Percentiles rank a stretch among this genome's conserved stretches.
phyloP scores from a whole-genome alignment of 2,888 invertebrate genomes.

The Auanema sp. region DNA sequence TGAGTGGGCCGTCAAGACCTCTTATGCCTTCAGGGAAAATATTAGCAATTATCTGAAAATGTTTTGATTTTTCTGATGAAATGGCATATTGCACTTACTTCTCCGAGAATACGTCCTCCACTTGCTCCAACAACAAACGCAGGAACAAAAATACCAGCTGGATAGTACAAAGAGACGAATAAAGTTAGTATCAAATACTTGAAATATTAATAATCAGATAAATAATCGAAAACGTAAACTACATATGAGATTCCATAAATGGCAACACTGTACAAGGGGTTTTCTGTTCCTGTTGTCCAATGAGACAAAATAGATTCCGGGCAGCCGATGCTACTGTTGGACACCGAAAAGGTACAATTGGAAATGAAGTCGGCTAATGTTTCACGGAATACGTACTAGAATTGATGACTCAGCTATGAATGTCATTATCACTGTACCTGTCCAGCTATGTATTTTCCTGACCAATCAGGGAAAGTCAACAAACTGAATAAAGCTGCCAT shows the following conservation, averaged over 20 bases:
- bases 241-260: constrained; percentile 35
- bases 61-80: not conserved
- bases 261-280: constrained; percentile 29
- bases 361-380: constrained; percentile 45
- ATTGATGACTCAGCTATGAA: not conserved
- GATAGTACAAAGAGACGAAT: constrained; percentile 46
- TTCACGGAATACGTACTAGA: constrained; percentile 47
- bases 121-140: constrained; percentile 76
- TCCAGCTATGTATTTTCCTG: constrained; percentile 78
- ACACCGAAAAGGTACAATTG: constrained; percentile 45
- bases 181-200: constrained; percentile 48
- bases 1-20: constrained; percentile 76
- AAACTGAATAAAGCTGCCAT: constrained; percentile 45
- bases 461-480: constrained; percentile 83
- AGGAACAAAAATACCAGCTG: constrained; percentile 86
- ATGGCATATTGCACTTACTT: constrained; percentile 4
- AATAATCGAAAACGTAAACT: constrained; percentile 7
- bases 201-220: not conserved
- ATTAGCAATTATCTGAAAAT: constrained; percentile 76
- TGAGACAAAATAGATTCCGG: constrained; percentile 32
- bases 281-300: constrained; percentile 29
- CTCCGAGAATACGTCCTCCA: constrained; percentile 51
- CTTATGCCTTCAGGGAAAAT: constrained; percentile 89
- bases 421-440: constrained; percentile 47
- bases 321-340: constrained; percentile 32